Percentiles rank a stretch among this genome's conserved stretches.
Conservation (phyloP, 1,140 invertebrate species). For the Drosophila nikananu region DNA sequence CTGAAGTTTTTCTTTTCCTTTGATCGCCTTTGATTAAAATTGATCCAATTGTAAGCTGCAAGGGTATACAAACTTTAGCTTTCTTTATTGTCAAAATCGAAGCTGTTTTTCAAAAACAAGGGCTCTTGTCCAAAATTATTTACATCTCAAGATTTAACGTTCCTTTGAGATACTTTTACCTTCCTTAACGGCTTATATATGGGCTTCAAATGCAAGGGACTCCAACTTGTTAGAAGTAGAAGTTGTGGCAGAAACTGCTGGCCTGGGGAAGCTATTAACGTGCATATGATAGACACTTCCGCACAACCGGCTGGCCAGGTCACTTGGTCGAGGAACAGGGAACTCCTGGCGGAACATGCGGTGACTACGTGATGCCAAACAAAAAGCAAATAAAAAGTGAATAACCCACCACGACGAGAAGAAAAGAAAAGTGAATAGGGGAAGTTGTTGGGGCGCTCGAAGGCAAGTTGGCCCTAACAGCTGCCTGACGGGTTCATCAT, state of each 20-base stretch:
- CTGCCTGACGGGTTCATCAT: conserved; percentile 70
- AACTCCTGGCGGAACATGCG: conserved; percentile 63
- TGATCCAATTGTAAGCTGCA: too few relatives aligned
- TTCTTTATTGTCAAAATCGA: not conserved
- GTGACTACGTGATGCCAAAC: conserved; percentile 59
- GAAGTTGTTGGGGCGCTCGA: conserved; percentile 39
- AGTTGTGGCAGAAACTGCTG: not conserved
- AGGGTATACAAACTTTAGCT: too few relatives aligned
- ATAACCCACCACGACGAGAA: not conserved
- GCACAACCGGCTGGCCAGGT: conserved; percentile 64
- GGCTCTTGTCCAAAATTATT: not conserved
- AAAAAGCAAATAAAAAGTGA: conserved; percentile 18
- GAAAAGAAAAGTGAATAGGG: conserved; percentile 20
- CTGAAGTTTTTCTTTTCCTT: too few relatives aligned
- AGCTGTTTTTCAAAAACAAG: not conserved
- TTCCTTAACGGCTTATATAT: conserved; percentile 5
- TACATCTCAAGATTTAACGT: too few relatives aligned
- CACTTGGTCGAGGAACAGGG: conserved; percentile 39
- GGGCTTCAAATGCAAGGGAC: not conserved
- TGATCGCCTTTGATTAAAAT: too few relatives aligned
- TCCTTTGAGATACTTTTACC: not conserved
- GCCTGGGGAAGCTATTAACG: conserved; percentile 69
- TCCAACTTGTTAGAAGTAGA: not conserved
- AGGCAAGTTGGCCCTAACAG: conserved; percentile 60
- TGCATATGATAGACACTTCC: conserved; percentile 82